Evolutionary conservation across 2,797 vertebrate genomes (phyloP).

Genomic region (Avahi laniger): DNA sequence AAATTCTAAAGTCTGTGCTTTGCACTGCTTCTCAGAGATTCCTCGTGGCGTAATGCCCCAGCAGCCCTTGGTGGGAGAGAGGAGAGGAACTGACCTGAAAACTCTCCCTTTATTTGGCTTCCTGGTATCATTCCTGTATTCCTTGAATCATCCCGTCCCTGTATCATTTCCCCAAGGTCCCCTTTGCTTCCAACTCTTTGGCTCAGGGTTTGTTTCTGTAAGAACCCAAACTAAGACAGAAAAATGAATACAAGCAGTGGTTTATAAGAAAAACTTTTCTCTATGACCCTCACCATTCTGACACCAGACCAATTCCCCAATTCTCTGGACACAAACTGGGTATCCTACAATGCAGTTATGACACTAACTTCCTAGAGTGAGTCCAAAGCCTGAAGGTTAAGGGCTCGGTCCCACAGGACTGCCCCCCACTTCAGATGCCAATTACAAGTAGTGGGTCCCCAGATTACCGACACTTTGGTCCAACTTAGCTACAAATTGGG

Average conservation of each 20-base stretch:
- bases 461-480: not conserved
- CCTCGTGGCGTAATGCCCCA: not conserved
- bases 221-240: not conserved
- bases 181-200: not conserved
- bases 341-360: not conserved
- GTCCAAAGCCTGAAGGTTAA: not conserved
- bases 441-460: not conserved
- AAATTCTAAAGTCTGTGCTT: not conserved
- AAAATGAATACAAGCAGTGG: not conserved
- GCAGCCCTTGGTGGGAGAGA: not conserved
- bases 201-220: not conserved
- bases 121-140: not conserved
- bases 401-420: not conserved
- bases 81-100: not conserved
- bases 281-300: too few relatives aligned
- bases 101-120: not conserved
- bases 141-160: not conserved
- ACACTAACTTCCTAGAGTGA: not conserved
- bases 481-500: not conserved
- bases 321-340: not conserved
- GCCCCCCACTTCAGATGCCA: not conserved
- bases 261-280: not conserved
- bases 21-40: not conserved
- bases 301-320: not conserved
- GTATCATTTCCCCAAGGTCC: not conserved